Evolutionary conservation across 1,140 invertebrate species (phyloP).

Genomic region (Drosophila rhopaloa): DNA sequence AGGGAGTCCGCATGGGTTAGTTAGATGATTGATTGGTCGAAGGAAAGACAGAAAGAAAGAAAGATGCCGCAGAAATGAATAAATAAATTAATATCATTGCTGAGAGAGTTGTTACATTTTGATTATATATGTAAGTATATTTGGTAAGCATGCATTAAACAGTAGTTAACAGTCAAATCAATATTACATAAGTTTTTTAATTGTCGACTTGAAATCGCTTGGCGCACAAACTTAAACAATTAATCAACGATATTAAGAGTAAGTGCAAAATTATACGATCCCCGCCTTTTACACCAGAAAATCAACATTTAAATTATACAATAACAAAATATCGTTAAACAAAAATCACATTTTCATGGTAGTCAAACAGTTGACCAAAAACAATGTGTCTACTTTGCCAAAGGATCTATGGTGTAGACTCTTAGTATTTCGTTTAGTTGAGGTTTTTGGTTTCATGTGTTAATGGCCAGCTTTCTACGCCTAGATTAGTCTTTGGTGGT

Average conservation of each 20-base stretch:
- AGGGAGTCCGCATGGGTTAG: slow-evolving; percentile 64
- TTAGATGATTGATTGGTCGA: slow-evolving; percentile 56
- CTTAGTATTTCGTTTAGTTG: slow-evolving; percentile 33
- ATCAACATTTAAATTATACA: slow-evolving; percentile 43
- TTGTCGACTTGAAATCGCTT: slow-evolving; percentile 52
- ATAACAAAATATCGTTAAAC: slow-evolving; percentile 38
- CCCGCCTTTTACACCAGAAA: slow-evolving; percentile 19
- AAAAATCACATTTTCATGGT: slow-evolving; percentile 45
- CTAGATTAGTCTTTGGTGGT: slow-evolving; percentile 51
- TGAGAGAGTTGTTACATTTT: slow-evolving; percentile 60
- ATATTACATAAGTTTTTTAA: slow-evolving; percentile 51
- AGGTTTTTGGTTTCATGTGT: slow-evolving; percentile 27
- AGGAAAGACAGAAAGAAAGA: slow-evolving; percentile 78
- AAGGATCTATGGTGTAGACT: slow-evolving; percentile 34
- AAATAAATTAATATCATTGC: slow-evolving; percentile 76
- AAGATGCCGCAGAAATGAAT: slow-evolving; percentile 74
- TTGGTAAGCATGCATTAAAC: slow-evolving; percentile 76
- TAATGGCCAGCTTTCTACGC: slow-evolving; percentile 29
- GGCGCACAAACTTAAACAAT: slow-evolving; percentile 33
- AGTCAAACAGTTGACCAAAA: slow-evolving; percentile 41
- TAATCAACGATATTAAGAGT: slow-evolving; percentile 48
- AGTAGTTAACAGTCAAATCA: slow-evolving; percentile 60
- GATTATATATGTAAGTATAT: slow-evolving; percentile 50
- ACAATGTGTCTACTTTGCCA: slow-evolving; percentile 54
- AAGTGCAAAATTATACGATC: slow-evolving; percentile 29